Base-by-base conservation (phyloP, 2,113 vertebrate genomes). In the Channa argus region DNA sequence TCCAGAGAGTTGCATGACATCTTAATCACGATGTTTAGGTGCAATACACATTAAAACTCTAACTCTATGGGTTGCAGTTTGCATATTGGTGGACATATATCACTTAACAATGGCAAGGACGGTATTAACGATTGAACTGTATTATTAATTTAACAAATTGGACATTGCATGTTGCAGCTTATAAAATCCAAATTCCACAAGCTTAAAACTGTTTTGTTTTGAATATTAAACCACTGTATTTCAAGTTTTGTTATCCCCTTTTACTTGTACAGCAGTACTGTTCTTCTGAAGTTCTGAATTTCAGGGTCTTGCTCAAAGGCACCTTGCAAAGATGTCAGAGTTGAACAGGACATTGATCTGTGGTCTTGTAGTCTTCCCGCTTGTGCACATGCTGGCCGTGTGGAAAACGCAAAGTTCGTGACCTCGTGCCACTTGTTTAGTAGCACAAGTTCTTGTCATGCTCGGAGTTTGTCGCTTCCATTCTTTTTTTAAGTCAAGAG, bases 331-430 rank as follows among this genome's bases (percentile, higher is more conserved):
- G 24, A 24, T 24, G 1, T 24, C 24, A 24, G 24, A 24, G 24
- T 24, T 24, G 24, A 24, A 24, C 24, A 24, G 24, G 24, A 24
- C 24, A 24, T 24, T 24, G 24, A 24, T 24, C 24, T 24, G 24
- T 24, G 1, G 24, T 24, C 24, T 62, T 43, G 15, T 33, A 14
- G 5, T 77, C 45, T 62, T 24, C 13, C 41, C 36, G 47, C 61
- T 46, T 5, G 59, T 4, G 24, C 6, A 15, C 71, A 55, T 64
- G 55, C 50, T 60, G 44, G 58, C 8, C 55, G 50, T 77, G 50
- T 55, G 63, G 43, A 10, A 46, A 66, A 69, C 69, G 62, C 59
- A 53, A 69, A 85, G 74, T 79, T 74, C 13, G 58, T 46, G 49
- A 79, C 74, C 67, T 68, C 10, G 15, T 39, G 13, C 49, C 1